phyloP scores from a whole-genome alignment of 2,888 invertebrate genomes.

The Parnassius orleans region DNA sequence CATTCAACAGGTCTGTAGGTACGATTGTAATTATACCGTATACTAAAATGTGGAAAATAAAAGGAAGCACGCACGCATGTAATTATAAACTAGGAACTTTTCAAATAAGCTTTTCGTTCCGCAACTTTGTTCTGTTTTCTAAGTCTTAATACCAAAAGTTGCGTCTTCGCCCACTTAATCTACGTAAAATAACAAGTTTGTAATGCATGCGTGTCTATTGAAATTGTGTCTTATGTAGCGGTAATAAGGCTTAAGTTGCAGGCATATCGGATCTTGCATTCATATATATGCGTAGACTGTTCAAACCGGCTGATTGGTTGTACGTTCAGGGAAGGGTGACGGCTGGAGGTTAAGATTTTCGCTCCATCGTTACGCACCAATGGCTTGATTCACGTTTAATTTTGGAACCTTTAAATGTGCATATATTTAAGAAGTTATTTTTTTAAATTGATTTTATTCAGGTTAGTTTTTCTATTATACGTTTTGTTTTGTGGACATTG shows the following conservation, averaged over 20 bases:
- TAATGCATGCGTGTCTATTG: constrained; percentile 10
- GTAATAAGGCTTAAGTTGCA: constrained; percentile 28
- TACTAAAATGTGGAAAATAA: background rate
- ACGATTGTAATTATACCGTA: background rate
- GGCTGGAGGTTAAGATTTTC: constrained; percentile 57
- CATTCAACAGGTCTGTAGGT: no score
- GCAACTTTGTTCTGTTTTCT: constrained; percentile 26
- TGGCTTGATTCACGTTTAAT: constrained; percentile 61
- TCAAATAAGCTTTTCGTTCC: constrained; percentile 27
- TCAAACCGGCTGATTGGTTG: constrained; percentile 64
- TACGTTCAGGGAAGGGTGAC: constrained; percentile 53
- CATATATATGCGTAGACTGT: constrained; percentile 65
- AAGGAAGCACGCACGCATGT: constrained; percentile 27
- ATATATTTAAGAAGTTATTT: background rate
- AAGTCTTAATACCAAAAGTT: constrained; percentile 29
- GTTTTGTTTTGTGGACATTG: no score
- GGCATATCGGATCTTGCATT: constrained; percentile 33
- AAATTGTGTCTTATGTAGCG: constrained; percentile 34
- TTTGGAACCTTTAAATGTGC: constrained; percentile 35
- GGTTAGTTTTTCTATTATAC: no score
- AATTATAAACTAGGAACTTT: constrained; percentile 28
- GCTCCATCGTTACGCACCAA: constrained; percentile 62
- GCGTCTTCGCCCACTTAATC: constrained; percentile 33
- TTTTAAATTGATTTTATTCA: no score
- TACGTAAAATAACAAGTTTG: constrained; percentile 29